Conservation (phyloP, 1,140 invertebrate genomes). For the Drosophila burlai region DNA sequence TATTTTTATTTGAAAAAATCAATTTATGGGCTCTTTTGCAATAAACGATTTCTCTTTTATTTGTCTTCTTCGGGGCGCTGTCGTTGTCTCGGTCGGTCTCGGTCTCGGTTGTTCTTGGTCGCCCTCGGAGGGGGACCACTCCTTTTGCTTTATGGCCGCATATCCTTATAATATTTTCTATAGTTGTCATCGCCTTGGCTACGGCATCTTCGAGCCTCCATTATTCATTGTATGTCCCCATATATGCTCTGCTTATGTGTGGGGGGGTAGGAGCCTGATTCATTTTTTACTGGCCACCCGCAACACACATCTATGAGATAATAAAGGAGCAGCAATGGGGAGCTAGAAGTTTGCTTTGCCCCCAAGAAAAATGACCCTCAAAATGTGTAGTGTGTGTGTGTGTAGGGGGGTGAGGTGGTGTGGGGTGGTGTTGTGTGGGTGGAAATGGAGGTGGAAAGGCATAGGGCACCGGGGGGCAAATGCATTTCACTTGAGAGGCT, state of each 20-base stretch:
- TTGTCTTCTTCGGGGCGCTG: constrained; percentile 58
- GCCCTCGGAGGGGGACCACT: neutral
- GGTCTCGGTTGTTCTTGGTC: neutral
- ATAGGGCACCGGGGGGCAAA: constrained; percentile 4
- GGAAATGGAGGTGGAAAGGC: constrained; percentile 1
- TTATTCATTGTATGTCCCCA: constrained; percentile 61
- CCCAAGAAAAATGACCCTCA: constrained; percentile 45
- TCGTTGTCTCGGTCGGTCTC: constrained; percentile 8
- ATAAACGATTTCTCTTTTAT: constrained; percentile 84
- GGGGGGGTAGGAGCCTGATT: constrained; percentile 20
- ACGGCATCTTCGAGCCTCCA: constrained; percentile 35
- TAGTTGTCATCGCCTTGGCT: constrained; percentile 76
- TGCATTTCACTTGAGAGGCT: constrained; percentile 39
- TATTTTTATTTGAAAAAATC: constrained; percentile 84
- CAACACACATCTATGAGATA: constrained; percentile 24
- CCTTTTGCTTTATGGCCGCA: constrained; percentile 74
- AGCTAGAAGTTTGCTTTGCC: constrained; percentile 35
- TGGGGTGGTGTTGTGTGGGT: no score
- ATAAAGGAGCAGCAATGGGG: constrained; percentile 27
- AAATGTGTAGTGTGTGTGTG: constrained; percentile 6
- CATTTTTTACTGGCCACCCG: constrained; percentile 34
- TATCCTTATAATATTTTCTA: constrained; percentile 83
- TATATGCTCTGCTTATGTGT: neutral
- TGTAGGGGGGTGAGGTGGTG: neutral
- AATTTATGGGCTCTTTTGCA: constrained; percentile 82